Percentiles rank a stretch among this genome's conserved stretches.
Conservation (phyloP, 1,140 invertebrate genomes). For the Saxidomus purpurata region DNA sequence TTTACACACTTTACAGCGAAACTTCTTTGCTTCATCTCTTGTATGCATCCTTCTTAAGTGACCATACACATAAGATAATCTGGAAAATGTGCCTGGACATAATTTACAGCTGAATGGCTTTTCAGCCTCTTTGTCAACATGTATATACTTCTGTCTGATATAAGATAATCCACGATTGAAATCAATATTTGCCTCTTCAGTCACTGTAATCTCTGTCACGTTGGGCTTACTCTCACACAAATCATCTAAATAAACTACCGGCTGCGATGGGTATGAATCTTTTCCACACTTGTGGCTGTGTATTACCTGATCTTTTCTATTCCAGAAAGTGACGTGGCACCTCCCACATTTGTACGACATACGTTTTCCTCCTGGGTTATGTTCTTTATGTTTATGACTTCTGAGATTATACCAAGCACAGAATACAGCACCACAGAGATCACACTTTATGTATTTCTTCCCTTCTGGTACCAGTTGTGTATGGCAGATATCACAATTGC, state of each 20-base stretch:
- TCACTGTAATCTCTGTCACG: background rate
- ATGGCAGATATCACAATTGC: background rate
- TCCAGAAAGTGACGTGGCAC: background rate
- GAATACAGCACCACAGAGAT: background rate
- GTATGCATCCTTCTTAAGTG: slow-evolving; percentile 15
- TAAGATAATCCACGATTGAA: background rate
- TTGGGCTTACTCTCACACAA: too few species aligned
- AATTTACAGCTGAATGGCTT: background rate
- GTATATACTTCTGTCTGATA: background rate
- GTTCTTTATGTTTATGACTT: background rate
- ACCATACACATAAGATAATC: background rate
- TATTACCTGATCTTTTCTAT: background rate
- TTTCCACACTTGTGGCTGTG: background rate
- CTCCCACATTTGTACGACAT: background rate
- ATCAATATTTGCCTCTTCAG: background rate
- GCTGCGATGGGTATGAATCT: too few species aligned
- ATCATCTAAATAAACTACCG: background rate
- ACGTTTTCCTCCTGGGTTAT: background rate
- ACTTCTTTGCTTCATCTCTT: background rate
- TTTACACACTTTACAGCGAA: slow-evolving; percentile 10
- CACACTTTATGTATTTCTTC: background rate
- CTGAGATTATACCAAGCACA: background rate
- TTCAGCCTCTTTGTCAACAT: background rate
- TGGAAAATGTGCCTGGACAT: background rate
- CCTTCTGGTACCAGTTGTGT: background rate